Evolutionary conservation across 2,888 invertebrate species (phyloP).

Genomic region (Syritta pipiens): DNA sequence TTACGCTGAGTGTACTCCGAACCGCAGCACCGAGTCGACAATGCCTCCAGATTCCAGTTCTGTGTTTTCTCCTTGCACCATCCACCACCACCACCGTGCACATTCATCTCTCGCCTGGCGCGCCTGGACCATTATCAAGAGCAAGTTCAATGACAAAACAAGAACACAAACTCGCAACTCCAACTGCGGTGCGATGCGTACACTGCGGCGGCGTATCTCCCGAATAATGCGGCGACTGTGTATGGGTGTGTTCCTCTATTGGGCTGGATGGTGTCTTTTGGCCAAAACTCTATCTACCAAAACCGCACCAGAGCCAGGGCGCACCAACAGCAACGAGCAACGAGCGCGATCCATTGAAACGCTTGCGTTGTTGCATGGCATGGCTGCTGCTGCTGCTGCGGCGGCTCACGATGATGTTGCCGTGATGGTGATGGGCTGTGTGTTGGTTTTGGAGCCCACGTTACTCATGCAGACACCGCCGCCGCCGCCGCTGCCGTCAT

Average conservation of each 20-base stretch:
- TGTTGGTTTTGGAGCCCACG: constrained; percentile 53
- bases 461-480: constrained; percentile 55
- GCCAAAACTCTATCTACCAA: constrained; percentile 55
- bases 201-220: constrained; percentile 12
- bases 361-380: constrained; percentile 4
- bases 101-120: too few species aligned
- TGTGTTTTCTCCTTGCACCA: not conserved
- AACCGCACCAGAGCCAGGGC: not conserved
- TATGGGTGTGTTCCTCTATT: not conserved
- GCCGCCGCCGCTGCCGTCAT: not conserved
- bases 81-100: too few species aligned
- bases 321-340: not conserved
- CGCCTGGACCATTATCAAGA: constrained; percentile 59
- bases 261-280: constrained; percentile 9
- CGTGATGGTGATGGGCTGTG: constrained; percentile 4
- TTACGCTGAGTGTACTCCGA: too few species aligned
- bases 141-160: constrained; percentile 70
- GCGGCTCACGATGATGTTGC: constrained; percentile 17
- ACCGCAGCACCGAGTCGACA: too few species aligned
- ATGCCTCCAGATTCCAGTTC: too few species aligned
- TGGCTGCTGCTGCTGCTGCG: constrained; percentile 10
- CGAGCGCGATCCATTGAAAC: constrained; percentile 16
- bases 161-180: too few species aligned
- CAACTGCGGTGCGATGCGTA: constrained; percentile 54
- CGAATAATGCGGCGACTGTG: not conserved